These are phyloP conservation scores for Drosophila repletoides DNA, from an alignment of 1,140 invertebrate species.

Conservation along the genomic window DNA sequence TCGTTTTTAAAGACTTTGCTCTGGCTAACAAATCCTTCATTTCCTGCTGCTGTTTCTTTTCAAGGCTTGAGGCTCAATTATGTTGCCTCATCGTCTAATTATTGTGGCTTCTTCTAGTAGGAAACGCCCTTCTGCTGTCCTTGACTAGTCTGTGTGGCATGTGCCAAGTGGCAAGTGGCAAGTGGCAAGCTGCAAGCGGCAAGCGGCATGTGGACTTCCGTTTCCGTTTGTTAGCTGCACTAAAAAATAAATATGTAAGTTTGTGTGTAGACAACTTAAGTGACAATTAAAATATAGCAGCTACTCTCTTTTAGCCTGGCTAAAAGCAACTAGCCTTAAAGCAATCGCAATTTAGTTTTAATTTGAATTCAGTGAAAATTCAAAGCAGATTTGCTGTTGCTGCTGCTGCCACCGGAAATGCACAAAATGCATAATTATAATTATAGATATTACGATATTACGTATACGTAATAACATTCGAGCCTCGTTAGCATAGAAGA, in stretches of 20 bases:
- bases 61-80: constrained; percentile 28
- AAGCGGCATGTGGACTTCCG: constrained; percentile 35
- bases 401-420: constrained; percentile 25
- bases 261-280: constrained; percentile 26
- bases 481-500: constrained; percentile 9
- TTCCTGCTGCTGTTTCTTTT: constrained; percentile 18
- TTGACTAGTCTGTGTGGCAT: not conserved
- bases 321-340: not conserved
- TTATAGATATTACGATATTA: constrained; percentile 53
- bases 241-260: no score
- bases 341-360: constrained; percentile 21
- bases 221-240: constrained; percentile 29
- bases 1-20: not conserved
- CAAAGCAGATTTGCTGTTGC: constrained; percentile 6
- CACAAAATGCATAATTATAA: constrained; percentile 44
- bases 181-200: constrained; percentile 21
- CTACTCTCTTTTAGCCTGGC: not conserved
- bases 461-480: constrained; percentile 33
- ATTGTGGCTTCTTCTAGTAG: constrained; percentile 15
- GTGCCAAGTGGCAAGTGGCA: constrained; percentile 13
- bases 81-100: constrained; percentile 42
- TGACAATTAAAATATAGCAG: constrained; percentile 39
- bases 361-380: constrained; percentile 11
- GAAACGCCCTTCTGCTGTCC: constrained; percentile 21
- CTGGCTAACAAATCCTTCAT: constrained; percentile 32